Base-by-base conservation (phyloP, 2,888 invertebrate species). In the Mythimna albipuncta region DNA sequence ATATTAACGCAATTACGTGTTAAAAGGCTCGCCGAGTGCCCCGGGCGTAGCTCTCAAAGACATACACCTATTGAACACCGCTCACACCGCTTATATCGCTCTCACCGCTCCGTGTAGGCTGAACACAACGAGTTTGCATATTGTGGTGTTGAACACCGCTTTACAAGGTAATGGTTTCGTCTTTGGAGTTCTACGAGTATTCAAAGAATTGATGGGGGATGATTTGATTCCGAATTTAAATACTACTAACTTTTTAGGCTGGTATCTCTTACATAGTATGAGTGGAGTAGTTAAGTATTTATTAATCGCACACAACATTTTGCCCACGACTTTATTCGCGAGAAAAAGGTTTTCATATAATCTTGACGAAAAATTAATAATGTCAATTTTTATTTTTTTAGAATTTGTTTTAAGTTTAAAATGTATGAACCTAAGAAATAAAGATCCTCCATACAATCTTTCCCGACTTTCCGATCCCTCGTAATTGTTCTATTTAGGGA, bases 1-100 rank as follows among this genome's bases (percentile, higher is more conserved):
- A 91, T 93, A 93, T 93, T 94, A 95, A 95, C 92, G 90, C 93
- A 94, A 95, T 95, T 95, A 95, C 89, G 89, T 93, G 94, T 93
- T 95, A 93, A 95, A 95, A 94, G 95, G 94, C 88, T 89, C 90
- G 91, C 86, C 89, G 92, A 89, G 89, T 87, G 93, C 93, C 93
- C 90, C 86, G 71, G 90, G 94, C 92, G 86, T 84, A 88, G 89
- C 87, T 89, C 88, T 91, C 90, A 91, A 93, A 93, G 92, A 87
- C 86, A 89, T 88, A 89, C 84, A 87, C 86, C 81, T 86, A 87
- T 89, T 85, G 84, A 88, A 85, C 82, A 79, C 64, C 75, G 69
- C 77, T 75, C 38, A 11, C 52, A 38, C 13, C 58, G 78, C 71
- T 70, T 26, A 70, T 52, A 58, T 52, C 35, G 73, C 73, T 77